Conservation (phyloP, 1,140 invertebrate genomes). For the Eubasilissa regina region DNA sequence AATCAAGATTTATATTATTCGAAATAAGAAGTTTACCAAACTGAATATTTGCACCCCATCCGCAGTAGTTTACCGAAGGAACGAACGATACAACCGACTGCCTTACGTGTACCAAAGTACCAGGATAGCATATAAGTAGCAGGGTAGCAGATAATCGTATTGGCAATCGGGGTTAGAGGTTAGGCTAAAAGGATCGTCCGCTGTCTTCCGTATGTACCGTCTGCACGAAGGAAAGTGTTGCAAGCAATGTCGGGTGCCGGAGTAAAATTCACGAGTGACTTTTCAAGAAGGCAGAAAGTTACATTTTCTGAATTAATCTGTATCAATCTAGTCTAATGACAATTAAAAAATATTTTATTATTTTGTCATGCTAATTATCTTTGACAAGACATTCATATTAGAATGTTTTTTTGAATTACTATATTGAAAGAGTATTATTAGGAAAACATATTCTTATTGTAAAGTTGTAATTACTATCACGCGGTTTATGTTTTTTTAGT, state of each 20-base stretch:
- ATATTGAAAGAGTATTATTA: too few species aligned
- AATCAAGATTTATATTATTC: slow-evolving; percentile 13
- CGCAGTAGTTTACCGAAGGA: slow-evolving; percentile 17
- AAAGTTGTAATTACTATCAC: too few species aligned
- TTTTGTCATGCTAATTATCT: too few species aligned
- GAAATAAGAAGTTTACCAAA: slow-evolving; percentile 16
- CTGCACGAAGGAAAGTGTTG: not conserved
- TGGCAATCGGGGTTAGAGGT: slow-evolving; percentile 60
- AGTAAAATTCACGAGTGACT: not conserved
- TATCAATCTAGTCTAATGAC: too few species aligned
- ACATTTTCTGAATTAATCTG: too few species aligned
- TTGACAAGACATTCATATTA: too few species aligned
- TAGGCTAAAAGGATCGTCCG: slow-evolving; percentile 54
- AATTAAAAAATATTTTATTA: too few species aligned
- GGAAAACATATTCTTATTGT: too few species aligned
- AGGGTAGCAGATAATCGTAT: slow-evolving; percentile 57
- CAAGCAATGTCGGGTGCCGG: not conserved
- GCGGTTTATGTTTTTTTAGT: too few species aligned
- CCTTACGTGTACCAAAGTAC: slow-evolving; percentile 28
- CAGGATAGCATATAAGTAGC: not conserved
- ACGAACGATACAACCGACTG: slow-evolving; percentile 51
- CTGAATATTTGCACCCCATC: slow-evolving; percentile 43
- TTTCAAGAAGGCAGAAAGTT: too few species aligned
- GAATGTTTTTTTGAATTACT: too few species aligned
- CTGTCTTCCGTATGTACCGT: slow-evolving; percentile 39